Conservation (phyloP, 2,797 vertebrate species). For the Halcyon chelicuti region DNA sequence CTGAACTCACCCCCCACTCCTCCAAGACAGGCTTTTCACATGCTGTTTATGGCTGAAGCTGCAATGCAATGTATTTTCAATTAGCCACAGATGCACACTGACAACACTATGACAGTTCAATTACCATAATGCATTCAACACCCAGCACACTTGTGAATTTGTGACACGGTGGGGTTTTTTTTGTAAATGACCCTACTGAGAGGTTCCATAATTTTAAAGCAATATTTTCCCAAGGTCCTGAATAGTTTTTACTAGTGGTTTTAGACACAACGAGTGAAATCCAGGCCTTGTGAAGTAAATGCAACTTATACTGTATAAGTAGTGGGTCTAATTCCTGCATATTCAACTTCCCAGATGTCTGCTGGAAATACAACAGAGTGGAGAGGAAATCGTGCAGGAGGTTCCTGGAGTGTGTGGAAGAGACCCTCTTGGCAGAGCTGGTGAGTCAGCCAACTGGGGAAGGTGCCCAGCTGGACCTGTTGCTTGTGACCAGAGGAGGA, state of each 20-base stretch:
- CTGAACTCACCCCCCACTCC: neutral
- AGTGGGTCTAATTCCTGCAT: neutral
- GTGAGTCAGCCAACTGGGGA: neutral
- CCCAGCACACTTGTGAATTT: neutral
- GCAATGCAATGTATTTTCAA: conserved; percentile 6
- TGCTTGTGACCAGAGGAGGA: neutral
- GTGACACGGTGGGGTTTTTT: neutral
- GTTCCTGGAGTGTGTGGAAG: neutral
- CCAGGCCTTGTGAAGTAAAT: neutral
- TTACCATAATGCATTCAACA: neutral
- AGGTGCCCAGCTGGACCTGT: fast-evolving
- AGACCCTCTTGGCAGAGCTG: neutral
- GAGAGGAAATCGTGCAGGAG: neutral
- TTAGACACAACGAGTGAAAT: neutral
- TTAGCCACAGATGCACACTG: conserved; percentile 27
- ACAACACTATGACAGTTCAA: conserved; percentile 19
- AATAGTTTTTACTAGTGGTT: neutral
- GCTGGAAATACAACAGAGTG: neutral
- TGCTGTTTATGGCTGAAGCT: neutral
- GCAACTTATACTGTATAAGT: neutral
- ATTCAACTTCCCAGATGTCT: neutral
- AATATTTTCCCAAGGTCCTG: neutral
- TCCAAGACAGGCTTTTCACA: neutral
- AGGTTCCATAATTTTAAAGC: neutral
- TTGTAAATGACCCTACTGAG: neutral